Conservation (phyloP, 64 coral and sea anemone species). For the Stichodactyla helianthus region DNA sequence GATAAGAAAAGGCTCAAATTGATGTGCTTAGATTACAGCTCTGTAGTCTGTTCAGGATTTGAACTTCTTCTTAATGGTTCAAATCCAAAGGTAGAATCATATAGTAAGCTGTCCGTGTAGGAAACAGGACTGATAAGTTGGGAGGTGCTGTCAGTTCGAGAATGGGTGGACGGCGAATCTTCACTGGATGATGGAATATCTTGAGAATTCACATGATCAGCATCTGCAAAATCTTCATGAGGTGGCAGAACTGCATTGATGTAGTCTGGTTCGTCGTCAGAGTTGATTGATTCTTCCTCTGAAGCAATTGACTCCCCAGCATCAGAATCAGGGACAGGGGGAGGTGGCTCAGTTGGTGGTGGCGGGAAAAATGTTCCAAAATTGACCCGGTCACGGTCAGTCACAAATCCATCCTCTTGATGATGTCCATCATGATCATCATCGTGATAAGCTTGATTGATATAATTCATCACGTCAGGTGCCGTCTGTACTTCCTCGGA, state of each 20-base stretch:
- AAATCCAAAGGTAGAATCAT: not conserved
- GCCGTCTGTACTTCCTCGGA: not conserved
- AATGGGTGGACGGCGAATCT: not conserved
- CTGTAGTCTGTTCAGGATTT: not conserved
- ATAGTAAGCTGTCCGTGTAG: not conserved
- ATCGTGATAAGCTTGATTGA: not conserved
- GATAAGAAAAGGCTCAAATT: not conserved
- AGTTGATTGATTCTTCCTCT: not conserved
- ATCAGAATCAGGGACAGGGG: not conserved
- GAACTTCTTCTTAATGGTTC: not conserved
- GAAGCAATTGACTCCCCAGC: not conserved
- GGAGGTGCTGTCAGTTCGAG: not conserved
- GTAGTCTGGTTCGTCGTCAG: not conserved
- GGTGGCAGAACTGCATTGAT: not conserved
- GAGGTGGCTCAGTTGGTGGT: not conserved
- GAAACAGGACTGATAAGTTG: not conserved
- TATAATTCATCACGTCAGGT: not conserved
- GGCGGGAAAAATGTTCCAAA: constrained; percentile 7
- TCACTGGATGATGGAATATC: no score
- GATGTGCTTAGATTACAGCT: not conserved
- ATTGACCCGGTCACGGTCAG: not conserved
- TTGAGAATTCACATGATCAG: not conserved
- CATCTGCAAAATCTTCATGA: constrained; percentile 10
- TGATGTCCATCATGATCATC: not conserved
- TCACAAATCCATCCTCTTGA: not conserved